Evolutionary conservation across 2,113 vertebrate genomes (phyloP).

Genomic region (Menura novaehollandiae): DNA sequence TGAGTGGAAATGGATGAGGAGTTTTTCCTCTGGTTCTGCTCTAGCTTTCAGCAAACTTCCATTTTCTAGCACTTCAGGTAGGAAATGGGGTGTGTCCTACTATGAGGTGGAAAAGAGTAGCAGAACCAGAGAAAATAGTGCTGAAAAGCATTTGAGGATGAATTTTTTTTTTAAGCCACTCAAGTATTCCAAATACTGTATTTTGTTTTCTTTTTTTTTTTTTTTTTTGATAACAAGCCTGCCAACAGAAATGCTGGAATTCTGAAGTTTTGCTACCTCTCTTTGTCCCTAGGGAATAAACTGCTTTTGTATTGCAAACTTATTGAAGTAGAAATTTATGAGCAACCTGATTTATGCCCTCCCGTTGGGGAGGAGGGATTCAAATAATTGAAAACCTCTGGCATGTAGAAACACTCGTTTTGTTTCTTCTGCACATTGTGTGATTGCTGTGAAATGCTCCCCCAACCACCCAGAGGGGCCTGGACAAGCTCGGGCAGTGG

Average conservation of each 20-base stretch:
- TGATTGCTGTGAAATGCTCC: neutral
- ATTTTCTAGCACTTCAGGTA: neutral
- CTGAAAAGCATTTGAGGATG: neutral
- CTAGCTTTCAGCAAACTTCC: neutral
- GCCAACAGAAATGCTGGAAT: neutral
- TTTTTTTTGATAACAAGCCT: neutral
- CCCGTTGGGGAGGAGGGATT: neutral
- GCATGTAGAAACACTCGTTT: neutral
- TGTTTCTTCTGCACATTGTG: neutral
- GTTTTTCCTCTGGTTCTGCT: neutral
- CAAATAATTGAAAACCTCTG: neutral
- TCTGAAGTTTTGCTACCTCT: neutral
- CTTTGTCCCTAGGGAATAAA: neutral
- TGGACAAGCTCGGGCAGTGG: neutral
- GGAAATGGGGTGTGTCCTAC: neutral
- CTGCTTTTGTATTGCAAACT: neutral
- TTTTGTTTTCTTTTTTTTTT: neutral
- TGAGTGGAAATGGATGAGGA: neutral
- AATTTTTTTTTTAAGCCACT: neutral
- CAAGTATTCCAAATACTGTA: neutral
- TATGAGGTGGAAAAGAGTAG: neutral
- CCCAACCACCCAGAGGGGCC: neutral
- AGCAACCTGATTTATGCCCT: neutral
- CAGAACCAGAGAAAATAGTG: neutral
- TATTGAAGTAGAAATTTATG: neutral